phyloP scores from a whole-genome alignment of 2,113 vertebrate species.

The Oncorhynchus keta region DNA sequence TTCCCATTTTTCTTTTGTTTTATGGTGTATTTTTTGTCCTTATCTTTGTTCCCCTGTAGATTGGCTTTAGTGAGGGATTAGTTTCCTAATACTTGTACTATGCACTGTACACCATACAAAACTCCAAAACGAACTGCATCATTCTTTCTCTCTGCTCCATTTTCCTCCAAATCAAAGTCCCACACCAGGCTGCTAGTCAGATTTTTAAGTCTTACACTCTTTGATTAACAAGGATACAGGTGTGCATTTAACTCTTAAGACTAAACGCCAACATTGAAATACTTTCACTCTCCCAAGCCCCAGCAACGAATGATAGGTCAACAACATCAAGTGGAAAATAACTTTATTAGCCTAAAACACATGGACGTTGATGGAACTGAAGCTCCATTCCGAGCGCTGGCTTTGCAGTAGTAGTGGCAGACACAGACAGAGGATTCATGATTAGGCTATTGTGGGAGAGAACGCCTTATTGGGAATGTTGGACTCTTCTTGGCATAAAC shows the following conservation, averaged over 20 bases:
- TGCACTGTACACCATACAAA: too few relatives aligned
- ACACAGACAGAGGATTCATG: neutral
- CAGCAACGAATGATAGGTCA: neutral
- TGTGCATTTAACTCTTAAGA: neutral
- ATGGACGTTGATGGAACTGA: neutral
- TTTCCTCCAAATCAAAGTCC: too few relatives aligned
- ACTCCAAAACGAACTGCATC: too few relatives aligned
- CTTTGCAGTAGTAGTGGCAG: neutral
- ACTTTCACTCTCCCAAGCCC: neutral
- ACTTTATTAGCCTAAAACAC: neutral
- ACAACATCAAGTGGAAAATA: neutral
- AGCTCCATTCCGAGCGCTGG: neutral
- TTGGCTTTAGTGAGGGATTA: too few relatives aligned
- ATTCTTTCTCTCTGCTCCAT: too few relatives aligned
- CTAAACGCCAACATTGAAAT: neutral
- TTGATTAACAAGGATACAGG: neutral
- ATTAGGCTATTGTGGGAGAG: neutral
- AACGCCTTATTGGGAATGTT: conserved; percentile 21
- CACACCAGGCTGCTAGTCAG: too few relatives aligned
- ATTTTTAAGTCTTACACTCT: neutral
- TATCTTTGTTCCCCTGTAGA: too few relatives aligned
- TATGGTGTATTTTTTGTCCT: too few relatives aligned
- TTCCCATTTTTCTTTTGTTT: too few relatives aligned
- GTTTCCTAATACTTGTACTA: too few relatives aligned
- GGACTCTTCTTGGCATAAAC: conserved; percentile 35